These are phyloP conservation scores for Lycodopsis pacificus DNA, from an alignment of 2,797 vertebrate species.

Conservation along the genomic window DNA sequence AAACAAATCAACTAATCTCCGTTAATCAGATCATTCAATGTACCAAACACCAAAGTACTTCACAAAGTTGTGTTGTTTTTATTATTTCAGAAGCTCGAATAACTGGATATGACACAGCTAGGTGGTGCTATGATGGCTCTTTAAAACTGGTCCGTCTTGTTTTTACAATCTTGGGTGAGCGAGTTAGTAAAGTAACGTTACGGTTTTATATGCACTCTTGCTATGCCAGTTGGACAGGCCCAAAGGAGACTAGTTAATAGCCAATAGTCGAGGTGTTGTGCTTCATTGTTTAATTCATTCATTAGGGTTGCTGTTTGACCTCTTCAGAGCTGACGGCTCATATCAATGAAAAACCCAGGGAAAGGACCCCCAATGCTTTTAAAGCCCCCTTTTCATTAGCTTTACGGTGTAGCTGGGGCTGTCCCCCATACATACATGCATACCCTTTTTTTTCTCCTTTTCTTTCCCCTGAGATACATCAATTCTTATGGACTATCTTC, in stretches of 20 bases:
- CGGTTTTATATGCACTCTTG: constrained; percentile 15
- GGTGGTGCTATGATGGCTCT: constrained; percentile 69
- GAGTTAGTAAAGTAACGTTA: background rate
- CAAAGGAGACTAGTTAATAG: constrained; percentile 12
- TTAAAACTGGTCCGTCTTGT: constrained; percentile 1
- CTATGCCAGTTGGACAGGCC: constrained; percentile 31
- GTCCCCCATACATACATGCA: too few relatives aligned
- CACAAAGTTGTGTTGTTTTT: constrained; percentile 24
- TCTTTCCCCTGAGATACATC: constrained; percentile 48
- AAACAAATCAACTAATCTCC: background rate
- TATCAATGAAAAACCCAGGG: constrained; percentile 62
- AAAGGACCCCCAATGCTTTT: constrained; percentile 15
- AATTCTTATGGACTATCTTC: constrained; percentile 57
- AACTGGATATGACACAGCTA: constrained; percentile 59
- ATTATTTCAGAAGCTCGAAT: constrained; percentile 29
- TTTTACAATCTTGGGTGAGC: constrained; percentile 16
- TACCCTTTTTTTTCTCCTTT: constrained; percentile 17
- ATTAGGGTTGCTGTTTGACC: constrained; percentile 60
- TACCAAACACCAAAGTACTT: background rate
- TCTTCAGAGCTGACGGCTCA: constrained; percentile 45
- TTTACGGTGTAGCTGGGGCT: constrained; percentile 25
- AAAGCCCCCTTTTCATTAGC: constrained; percentile 19
- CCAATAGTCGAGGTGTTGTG: constrained; percentile 46
- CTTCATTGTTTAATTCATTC: constrained; percentile 51
- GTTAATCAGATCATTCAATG: background rate